A percentile compares a stretch with the other conserved stretches of the same genome.
Conservation (phyloP, 2,113 vertebrate species). For the Phyllostomus discolor region DNA sequence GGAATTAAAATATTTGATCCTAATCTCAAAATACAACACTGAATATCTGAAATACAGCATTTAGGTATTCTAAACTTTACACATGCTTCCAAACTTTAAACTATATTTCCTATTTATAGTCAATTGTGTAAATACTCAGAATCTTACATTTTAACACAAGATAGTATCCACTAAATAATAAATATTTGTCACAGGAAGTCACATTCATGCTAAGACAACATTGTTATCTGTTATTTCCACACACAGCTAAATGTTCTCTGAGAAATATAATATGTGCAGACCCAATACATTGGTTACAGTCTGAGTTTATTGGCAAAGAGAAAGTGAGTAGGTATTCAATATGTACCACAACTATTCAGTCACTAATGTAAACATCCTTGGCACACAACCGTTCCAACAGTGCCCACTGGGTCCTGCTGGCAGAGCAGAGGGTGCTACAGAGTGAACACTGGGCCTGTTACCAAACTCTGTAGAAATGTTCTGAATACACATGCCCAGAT, state of each 20-base stretch:
- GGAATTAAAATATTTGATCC: not conserved
- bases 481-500: not conserved
- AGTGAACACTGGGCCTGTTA: not conserved
- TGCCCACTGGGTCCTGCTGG: not conserved
- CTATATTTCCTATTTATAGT: not conserved
- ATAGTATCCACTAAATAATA: not conserved
- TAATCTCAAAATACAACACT: not conserved
- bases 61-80: not conserved
- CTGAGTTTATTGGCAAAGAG: slow-evolving; percentile 3
- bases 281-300: not conserved
- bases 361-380: not conserved
- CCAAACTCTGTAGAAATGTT: not conserved
- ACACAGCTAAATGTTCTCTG: not conserved
- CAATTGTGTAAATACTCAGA: not conserved
- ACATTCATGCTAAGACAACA: not conserved
- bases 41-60: not conserved
- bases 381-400: not conserved
- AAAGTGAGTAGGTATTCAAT: not conserved
- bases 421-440: not conserved
- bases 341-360: slow-evolving; percentile 26
- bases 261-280: not conserved
- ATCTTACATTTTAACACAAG: not conserved
- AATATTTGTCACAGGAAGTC: not conserved
- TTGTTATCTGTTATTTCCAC: not conserved
- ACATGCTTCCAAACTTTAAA: not conserved